Evolutionary conservation across 2,888 invertebrate species (phyloP), one percentile per base, ranked within the genome.

Genomic region (Stegophylla sp.): DNA sequence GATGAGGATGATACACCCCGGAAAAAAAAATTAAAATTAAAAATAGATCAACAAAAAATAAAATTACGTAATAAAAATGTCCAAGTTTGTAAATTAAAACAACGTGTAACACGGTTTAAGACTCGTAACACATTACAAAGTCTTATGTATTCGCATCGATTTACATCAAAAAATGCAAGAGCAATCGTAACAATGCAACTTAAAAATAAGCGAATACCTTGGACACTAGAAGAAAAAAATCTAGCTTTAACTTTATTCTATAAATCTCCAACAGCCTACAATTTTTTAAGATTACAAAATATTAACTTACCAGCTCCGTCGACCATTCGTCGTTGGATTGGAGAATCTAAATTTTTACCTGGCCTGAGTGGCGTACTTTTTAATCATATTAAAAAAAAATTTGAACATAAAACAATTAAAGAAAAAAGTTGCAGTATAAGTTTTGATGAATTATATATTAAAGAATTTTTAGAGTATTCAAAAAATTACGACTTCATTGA

Each of bases 401-500:
- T 63, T 9, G 63, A 63, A 63, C 9, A 63, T n/a, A 63, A 63
- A n/a, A n/a, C 17, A n/a, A 17, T 34, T 23, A 12, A 20, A n/a
- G 53, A 72, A 5, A 72, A 72, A 41, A 17, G 0, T 12, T 72
- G 71, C 3, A 56, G 9, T n/a, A 51, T 72, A 17, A 53, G 26
- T 51, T 72, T 20, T 48, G 45, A 67, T n/a, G 67, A 67, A n/a
- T 2, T 67, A 9, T 13, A 48, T 13, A 67, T 67, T 13, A 72
- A 28, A 53, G n/a, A 48, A 48, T 45, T 34, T 26, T 74, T 56
- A 77, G 12, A 83, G 82, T 83, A 83, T 83, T 82, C 56, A 71
- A 83, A 28, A 63, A 3, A 63, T 0, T 63, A 63, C n/a, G 63
- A 63, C 15, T 63, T 63, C 10, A 63, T 63, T n/a, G 84, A 84